These are phyloP conservation scores for Melipona beecheii DNA, from an alignment of 2,888 invertebrate species.

Conservation along the genomic window DNA sequence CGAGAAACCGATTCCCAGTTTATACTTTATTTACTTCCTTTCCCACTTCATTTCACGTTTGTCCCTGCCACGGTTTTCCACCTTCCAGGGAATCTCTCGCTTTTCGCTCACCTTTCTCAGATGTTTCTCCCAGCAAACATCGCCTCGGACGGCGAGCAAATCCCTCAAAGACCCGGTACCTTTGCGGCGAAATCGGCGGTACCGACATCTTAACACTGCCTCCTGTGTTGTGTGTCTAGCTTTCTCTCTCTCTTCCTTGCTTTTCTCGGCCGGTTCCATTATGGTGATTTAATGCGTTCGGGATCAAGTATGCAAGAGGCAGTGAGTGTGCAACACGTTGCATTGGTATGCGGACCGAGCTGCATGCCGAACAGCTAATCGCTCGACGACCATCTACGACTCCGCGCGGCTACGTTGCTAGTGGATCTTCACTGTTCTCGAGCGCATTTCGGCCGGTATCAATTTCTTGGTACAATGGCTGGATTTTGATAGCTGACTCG, in stretches of 20 bases:
- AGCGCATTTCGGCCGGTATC: no score
- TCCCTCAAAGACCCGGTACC: slow-evolving; percentile 20
- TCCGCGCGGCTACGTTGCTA: background rate
- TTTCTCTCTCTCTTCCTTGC: background rate
- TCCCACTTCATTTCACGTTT: background rate
- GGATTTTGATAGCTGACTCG: background rate
- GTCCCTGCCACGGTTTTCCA: background rate
- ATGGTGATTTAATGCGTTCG: slow-evolving; percentile 78
- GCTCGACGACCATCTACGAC: slow-evolving; percentile 1
- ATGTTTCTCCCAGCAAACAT: background rate
- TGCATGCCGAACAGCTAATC: slow-evolving; percentile 19
- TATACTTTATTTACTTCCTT: background rate
- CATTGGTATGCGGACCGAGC: slow-evolving; percentile 33
- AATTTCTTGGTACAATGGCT: background rate
- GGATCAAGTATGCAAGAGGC: slow-evolving; percentile 76
- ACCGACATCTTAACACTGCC: slow-evolving; percentile 1
- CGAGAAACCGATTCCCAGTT: no score
- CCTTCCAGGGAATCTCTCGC: background rate
- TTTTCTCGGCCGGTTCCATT: slow-evolving; percentile 60
- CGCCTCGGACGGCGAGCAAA: slow-evolving; percentile 16
- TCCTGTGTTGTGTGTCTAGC: background rate
- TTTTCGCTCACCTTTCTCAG: background rate
- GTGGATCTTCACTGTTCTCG: background rate
- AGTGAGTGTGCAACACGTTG: slow-evolving; percentile 65
- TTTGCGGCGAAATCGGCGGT: slow-evolving; percentile 20